phyloP scores from a whole-genome alignment of 2,888 invertebrate species.

The Cenopis cana region DNA sequence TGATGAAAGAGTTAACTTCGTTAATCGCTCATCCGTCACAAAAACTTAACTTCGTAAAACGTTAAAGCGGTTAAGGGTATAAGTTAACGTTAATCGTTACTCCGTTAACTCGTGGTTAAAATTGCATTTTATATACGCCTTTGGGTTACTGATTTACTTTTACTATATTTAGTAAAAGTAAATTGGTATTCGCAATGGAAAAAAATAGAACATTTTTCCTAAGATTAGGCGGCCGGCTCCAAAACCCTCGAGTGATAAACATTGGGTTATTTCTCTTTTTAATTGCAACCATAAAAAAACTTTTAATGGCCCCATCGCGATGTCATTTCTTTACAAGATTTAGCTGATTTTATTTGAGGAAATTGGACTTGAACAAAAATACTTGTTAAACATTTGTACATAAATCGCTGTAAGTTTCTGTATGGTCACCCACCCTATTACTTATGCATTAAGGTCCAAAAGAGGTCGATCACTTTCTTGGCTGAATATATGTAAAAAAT shows the following conservation, averaged over 20 bases:
- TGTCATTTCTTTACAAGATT: constrained; percentile 31
- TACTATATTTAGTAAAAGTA: too few relatives aligned
- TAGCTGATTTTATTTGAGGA: neutral
- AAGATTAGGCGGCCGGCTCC: constrained; percentile 1
- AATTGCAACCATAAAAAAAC: constrained; percentile 32
- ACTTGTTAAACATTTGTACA: neutral
- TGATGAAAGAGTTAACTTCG: too few relatives aligned
- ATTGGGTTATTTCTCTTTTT: constrained; percentile 32
- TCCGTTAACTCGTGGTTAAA: too few relatives aligned
- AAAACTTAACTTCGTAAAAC: too few relatives aligned
- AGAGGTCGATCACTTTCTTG: too few relatives aligned
- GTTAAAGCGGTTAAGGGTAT: too few relatives aligned
- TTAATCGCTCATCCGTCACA: too few relatives aligned
- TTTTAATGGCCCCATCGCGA: constrained; percentile 25
- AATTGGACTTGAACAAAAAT: neutral
- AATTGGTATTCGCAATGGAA: neutral
- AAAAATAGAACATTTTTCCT: neutral
- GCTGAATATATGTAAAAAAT: too few relatives aligned
- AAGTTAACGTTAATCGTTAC: too few relatives aligned
- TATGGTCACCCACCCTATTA: neutral
- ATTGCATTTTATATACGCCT: too few relatives aligned
- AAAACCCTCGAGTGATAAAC: constrained; percentile 25
- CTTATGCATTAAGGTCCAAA: too few relatives aligned
- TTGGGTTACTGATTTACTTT: too few relatives aligned
- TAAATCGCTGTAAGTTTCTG: neutral